phyloP scores from a whole-genome alignment of 2,797 vertebrate genomes.

The Chromobotia macracanthus region DNA sequence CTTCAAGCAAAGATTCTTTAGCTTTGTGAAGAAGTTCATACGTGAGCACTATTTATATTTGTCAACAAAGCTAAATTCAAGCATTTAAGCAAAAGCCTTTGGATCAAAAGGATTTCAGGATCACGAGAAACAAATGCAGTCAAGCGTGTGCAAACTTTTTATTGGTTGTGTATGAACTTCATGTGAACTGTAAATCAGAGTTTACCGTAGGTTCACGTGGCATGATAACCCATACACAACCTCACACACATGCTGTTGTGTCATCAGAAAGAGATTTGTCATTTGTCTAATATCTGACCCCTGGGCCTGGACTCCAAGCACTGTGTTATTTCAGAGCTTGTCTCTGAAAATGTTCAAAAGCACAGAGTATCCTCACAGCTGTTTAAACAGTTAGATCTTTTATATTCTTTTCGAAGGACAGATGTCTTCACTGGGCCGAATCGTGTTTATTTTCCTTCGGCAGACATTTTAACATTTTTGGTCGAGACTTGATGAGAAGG shows the following conservation, averaged over 20 bases:
- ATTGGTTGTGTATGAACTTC: neutral
- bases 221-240: slow-evolving; percentile 33
- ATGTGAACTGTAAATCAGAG: slow-evolving; percentile 29
- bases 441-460: slow-evolving; percentile 81
- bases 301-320: slow-evolving; percentile 59
- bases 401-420: slow-evolving; percentile 71
- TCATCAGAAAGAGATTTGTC: slow-evolving; percentile 48
- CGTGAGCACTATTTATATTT: neutral
- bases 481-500: slow-evolving; percentile 56
- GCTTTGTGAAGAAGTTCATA: neutral
- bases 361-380: slow-evolving; percentile 76
- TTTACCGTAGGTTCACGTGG: slow-evolving; percentile 9
- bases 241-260: slow-evolving; percentile 30
- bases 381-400: slow-evolving; percentile 82
- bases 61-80: neutral
- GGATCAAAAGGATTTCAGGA: neutral
- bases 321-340: slow-evolving; percentile 74
- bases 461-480: slow-evolving; percentile 74
- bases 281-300: slow-evolving; percentile 62
- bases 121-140: neutral
- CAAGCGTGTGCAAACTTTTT: neutral
- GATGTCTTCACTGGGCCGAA: slow-evolving; percentile 81
- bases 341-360: slow-evolving; percentile 69
- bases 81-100: neutral
- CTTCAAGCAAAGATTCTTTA: neutral